Percentiles rank a stretch among this genome's conserved stretches.
Conservation (phyloP, 2,797 vertebrate species). For the Aldrovandia affinis region DNA sequence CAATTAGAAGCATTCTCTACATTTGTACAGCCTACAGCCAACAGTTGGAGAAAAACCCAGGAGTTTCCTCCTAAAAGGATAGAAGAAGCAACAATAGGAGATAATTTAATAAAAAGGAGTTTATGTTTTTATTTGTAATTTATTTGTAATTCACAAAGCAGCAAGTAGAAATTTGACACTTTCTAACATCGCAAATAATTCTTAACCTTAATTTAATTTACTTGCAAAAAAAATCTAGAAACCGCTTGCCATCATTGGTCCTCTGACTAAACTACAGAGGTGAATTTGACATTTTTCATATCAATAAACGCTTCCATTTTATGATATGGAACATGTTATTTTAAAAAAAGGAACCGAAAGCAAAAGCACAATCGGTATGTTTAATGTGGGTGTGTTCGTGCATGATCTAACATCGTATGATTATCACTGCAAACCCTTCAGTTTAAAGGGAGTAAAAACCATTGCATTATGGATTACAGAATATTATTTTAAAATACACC, state of each 20-base stretch:
- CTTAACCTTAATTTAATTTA: neutral
- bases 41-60: too few species aligned
- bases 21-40: neutral
- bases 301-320: neutral
- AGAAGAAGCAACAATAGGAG: neutral
- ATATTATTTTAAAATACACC: constrained; percentile 8
- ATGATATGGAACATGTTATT: constrained; percentile 19
- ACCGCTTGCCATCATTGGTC: constrained; percentile 10
- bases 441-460: constrained; percentile 9
- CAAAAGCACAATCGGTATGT: constrained; percentile 26
- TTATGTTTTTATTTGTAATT: constrained; percentile 26
- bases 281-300: neutral
- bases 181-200: constrained; percentile 18
- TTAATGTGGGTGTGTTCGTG: constrained; percentile 1
- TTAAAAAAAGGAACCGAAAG: neutral
- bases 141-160: constrained; percentile 15
- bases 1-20: neutral
- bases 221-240: constrained; percentile 7
- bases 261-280: constrained; percentile 13
- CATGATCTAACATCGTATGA: constrained; percentile 14
- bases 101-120: constrained; percentile 24
- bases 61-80: neutral
- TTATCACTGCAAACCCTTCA: constrained; percentile 26
- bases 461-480: neutral
- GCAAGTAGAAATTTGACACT: constrained; percentile 25